phyloP scores from a whole-genome alignment of 2,797 vertebrate genomes.

The Sebastes dallii region DNA sequence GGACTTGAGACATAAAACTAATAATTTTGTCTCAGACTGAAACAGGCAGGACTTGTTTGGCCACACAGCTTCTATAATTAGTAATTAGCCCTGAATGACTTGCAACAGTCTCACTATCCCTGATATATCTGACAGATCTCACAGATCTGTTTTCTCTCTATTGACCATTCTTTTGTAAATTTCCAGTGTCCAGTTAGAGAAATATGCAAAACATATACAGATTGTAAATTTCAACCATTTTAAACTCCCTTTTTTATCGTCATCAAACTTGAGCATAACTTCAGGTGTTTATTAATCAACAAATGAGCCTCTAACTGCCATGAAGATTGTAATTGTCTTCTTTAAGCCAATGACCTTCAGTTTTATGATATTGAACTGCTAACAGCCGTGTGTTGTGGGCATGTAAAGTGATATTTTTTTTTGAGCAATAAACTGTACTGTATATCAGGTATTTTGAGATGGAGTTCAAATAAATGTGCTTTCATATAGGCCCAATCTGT shows the following conservation, averaged over 20 bases:
- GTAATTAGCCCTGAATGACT: background rate
- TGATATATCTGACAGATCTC: no score
- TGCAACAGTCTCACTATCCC: background rate
- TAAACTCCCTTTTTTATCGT: background rate
- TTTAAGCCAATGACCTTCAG: background rate
- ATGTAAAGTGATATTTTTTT: background rate
- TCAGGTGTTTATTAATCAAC: background rate
- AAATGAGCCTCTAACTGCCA: background rate
- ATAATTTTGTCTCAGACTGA: background rate
- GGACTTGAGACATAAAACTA: background rate
- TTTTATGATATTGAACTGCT: background rate
- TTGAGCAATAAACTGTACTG: background rate
- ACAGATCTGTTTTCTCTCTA: background rate
- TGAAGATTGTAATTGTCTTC: background rate
- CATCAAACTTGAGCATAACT: background rate
- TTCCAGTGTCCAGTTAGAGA: background rate
- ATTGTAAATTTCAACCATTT: background rate
- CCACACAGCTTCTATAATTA: background rate
- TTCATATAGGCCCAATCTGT: background rate
- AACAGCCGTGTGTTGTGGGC: background rate
- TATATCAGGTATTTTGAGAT: constrained; percentile 30
- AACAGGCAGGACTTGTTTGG: background rate
- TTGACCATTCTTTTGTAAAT: background rate
- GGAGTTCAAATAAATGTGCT: constrained; percentile 53
- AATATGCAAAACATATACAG: background rate